Percentiles rank a stretch among this genome's conserved stretches.
Evolutionary conservation across 2,888 invertebrate species (phyloP).

Genomic region (Nomada flava): DNA sequence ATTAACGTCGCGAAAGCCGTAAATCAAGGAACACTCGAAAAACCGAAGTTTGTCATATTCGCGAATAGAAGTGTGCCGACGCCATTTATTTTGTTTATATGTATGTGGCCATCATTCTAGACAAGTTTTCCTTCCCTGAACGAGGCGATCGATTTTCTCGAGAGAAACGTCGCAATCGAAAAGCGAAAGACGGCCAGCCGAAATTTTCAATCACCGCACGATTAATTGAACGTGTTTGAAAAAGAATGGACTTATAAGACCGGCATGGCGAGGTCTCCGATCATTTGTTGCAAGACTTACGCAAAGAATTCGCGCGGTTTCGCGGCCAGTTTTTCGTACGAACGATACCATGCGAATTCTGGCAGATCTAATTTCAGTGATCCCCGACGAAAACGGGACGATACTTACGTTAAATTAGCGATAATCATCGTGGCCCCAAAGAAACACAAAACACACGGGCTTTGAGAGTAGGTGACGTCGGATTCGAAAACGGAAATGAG

Average conservation of each 20-base stretch:
- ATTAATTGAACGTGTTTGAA: slow-evolving; percentile 39
- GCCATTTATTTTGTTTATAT: slow-evolving; percentile 78
- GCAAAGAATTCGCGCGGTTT: slow-evolving; percentile 74
- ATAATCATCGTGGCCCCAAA: slow-evolving; percentile 82
- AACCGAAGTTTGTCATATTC: slow-evolving; percentile 38
- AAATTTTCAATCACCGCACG: slow-evolving; percentile 30
- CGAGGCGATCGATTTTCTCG: slow-evolving; percentile 18
- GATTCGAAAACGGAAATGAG: slow-evolving; percentile 81
- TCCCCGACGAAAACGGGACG: neutral
- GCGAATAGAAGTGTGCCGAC: slow-evolving; percentile 50
- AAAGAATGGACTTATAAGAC: slow-evolving; percentile 55
- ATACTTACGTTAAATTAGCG: slow-evolving; percentile 81
- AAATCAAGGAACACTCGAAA: slow-evolving; percentile 14
- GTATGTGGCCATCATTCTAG: slow-evolving; percentile 38
- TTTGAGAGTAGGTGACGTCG: slow-evolving; percentile 80
- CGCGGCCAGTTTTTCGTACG: slow-evolving; percentile 71
- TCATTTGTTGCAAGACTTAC: slow-evolving; percentile 57
- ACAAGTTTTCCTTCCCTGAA: neutral
- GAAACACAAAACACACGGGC: slow-evolving; percentile 81
- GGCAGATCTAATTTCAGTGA: neutral
- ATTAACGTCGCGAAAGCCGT: neutral
- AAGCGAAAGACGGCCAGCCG: neutral
- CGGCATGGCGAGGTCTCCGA: slow-evolving; percentile 75
- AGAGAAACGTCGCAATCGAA: neutral
- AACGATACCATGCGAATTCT: slow-evolving; percentile 71